A percentile compares a stretch with the other conserved stretches of the same genome.
phyloP scores from a whole-genome alignment of 2,888 invertebrate species.

The Agrypnus murinus region DNA sequence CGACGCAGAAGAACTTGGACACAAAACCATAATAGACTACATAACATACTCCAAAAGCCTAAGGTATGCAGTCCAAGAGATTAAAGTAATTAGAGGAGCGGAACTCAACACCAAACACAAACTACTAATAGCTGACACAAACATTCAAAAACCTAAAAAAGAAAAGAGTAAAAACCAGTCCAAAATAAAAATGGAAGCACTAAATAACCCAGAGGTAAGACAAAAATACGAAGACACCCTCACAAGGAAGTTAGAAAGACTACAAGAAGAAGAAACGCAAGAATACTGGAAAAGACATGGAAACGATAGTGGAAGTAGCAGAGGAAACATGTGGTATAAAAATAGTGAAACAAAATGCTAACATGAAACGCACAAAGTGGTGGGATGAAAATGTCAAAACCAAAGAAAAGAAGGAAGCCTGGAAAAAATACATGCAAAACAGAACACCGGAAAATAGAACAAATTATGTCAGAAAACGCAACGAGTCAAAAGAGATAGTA shows the following conservation, averaged over 20 bases:
- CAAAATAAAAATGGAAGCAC: background rate
- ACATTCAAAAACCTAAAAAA: background rate
- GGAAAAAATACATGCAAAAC: background rate
- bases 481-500: too few relatives aligned
- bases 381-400: background rate
- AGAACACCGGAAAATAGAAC: too few relatives aligned
- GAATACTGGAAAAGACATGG: background rate
- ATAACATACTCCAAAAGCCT: conserved; percentile 1
- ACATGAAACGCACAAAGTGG: background rate
- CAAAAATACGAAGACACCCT: background rate
- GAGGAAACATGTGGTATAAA: background rate
- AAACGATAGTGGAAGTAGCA: background rate
- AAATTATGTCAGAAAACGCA: too few relatives aligned
- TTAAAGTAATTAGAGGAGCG: conserved; percentile 7
- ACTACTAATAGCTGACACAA: background rate
- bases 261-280: background rate
- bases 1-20: background rate
- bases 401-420: conserved; percentile 3
- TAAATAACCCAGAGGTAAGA: background rate
- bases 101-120: conserved; percentile 5
- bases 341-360: background rate
- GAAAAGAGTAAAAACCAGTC: background rate
- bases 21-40: background rate
- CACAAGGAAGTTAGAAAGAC: too few relatives aligned
- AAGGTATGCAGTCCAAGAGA: background rate